Evolutionary conservation across 2,888 invertebrate genomes (phyloP).

Genomic region (Pimpla rufipes): DNA sequence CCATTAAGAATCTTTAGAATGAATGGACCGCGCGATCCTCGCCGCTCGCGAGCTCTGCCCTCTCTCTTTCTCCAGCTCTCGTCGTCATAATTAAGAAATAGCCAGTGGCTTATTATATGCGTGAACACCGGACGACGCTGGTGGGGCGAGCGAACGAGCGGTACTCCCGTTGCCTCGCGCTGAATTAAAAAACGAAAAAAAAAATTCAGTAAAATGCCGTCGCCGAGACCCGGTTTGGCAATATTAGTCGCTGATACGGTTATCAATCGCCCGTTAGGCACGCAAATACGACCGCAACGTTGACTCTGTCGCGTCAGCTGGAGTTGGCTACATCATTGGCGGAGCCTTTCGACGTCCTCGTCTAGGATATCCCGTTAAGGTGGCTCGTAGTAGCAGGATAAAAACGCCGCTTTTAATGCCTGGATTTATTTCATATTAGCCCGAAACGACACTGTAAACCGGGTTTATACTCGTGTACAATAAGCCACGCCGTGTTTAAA

Average conservation of each 20-base stretch:
- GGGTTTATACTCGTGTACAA: background rate
- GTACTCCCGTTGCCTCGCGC: background rate
- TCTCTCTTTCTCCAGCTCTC: constrained; percentile 48
- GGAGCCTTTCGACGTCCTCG: constrained; percentile 54
- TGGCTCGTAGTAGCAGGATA: background rate
- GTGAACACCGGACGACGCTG: background rate
- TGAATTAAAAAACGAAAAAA: constrained; percentile 6
- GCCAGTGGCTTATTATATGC: constrained; percentile 54
- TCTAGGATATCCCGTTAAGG: constrained; percentile 9
- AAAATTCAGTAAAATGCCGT: background rate
- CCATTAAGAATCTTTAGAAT: constrained; percentile 76
- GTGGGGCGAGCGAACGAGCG: background rate
- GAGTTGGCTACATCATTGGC: constrained; percentile 66
- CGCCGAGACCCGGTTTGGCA: constrained; percentile 71
- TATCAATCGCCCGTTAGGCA: constrained; percentile 76
- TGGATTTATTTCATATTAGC: background rate
- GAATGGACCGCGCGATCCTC: constrained; percentile 72
- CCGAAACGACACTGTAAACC: background rate
- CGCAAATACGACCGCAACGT: constrained; percentile 63
- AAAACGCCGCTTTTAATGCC: background rate
- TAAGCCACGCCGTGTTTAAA: background rate
- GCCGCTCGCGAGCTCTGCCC: constrained; percentile 62
- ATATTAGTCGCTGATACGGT: constrained; percentile 76
- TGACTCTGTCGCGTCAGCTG: constrained; percentile 71
- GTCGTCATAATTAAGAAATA: constrained; percentile 76